phyloP scores from a whole-genome alignment of 35 echinoderm and acorn worm genomes.

The Eucidaris tribuloides region DNA sequence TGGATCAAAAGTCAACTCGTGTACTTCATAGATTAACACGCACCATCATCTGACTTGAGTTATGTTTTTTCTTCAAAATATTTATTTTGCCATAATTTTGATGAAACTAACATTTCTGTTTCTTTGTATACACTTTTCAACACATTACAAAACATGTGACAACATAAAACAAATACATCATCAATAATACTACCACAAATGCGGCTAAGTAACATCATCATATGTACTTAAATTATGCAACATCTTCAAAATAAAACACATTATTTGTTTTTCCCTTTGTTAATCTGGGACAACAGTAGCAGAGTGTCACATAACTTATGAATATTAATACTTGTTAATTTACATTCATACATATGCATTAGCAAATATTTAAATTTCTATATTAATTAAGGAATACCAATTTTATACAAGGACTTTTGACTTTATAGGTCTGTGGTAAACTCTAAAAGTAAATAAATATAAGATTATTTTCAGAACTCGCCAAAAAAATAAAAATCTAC shows the following conservation, averaged over 20 bases:
- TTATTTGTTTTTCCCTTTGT: background rate
- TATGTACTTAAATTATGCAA: background rate
- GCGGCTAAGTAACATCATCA: background rate
- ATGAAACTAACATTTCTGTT: constrained; percentile 1
- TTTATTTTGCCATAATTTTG: background rate
- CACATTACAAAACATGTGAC: background rate
- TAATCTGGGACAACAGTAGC: background rate
- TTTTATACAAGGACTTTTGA: no score
- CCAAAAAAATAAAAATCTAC: no score
- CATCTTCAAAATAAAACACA: background rate
- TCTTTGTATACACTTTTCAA: background rate
- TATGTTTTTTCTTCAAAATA: no score
- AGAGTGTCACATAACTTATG: no score
- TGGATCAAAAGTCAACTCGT: background rate
- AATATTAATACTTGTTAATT: no score
- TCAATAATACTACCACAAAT: background rate
- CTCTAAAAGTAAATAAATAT: no score
- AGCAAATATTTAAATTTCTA: no score
- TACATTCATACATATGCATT: no score
- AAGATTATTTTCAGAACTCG: no score
- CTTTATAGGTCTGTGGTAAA: no score
- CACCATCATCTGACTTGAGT: no score
- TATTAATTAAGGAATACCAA: no score
- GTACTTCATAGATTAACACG: background rate
- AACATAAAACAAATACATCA: background rate